Evolutionary conservation across 2,888 invertebrate species (phyloP), one percentile per base, ranked within the genome.

Genomic region (Tetragnatha montana): DNA sequence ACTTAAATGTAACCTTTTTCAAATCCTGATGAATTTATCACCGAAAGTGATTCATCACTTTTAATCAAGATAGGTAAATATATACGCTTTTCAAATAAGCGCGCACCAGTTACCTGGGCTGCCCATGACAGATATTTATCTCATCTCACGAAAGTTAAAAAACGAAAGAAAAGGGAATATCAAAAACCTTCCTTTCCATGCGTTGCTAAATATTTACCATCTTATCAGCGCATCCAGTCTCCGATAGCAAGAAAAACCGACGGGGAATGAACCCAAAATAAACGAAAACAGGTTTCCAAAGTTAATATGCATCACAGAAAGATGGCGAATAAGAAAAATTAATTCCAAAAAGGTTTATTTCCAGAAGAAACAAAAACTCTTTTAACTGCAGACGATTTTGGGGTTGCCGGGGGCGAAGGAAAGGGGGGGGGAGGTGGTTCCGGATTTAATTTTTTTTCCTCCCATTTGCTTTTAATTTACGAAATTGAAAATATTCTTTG

Each of bases 221-320:
- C 60, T 17, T 60, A 60, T 60, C 60, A 60, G 10, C n/a, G n/a
- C 8, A 60, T 12, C 60, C 60, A 60, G 12, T 17, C 60, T 4
- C 60, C 17, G 60, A 17, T 4, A 60, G 60, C 12, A 35, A 17
- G 6, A 60, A 60, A 60, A 60, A 60, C 60, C 60, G 60, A 12
- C 17, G 17, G 14, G 60, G 60, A 60, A 60, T 60, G 60, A 60
- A 17, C 17, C 60, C 60, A 60, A 60, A 60, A 60, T 60, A 60
- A 60, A 60, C 60, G 60, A 60, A 60, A 60, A 60, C 60, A 10
- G 60, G 60, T 60, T 60, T 17, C 10, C 12, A 19, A 73, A 73
- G 73, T 19, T 73, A 73, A 73, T 73, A 73, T 73, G 19, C 73
- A 73, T 73, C 73, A n/a, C 35, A 69, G 69, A 69, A 68, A 69